Percentiles rank a stretch among this genome's conserved stretches.
These are phyloP conservation scores for Dasyornis broadbenti DNA, from an alignment of 2,113 vertebrate species.

Conservation along the genomic window DNA sequence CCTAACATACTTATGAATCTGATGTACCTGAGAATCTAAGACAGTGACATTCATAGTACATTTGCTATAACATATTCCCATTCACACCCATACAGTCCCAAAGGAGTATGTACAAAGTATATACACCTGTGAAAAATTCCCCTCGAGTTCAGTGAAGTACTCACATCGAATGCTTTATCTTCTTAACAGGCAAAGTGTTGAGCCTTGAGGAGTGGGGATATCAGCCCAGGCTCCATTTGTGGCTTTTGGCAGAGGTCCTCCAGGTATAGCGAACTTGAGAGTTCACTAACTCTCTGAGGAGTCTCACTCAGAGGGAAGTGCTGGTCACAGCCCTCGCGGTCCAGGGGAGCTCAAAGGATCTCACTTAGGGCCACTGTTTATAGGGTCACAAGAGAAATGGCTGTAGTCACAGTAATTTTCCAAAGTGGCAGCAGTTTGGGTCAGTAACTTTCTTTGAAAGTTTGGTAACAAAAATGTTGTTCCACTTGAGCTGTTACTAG, in stretches of 20 bases:
- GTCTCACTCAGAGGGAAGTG: background rate
- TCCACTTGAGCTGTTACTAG: background rate
- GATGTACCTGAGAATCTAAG: background rate
- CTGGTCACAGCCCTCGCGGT: background rate
- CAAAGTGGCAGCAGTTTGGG: fast-evolving
- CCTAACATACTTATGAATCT: background rate
- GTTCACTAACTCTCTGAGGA: background rate
- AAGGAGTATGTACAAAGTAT: background rate
- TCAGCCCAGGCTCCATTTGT: background rate
- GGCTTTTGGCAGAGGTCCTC: background rate
- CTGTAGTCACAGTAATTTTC: background rate
- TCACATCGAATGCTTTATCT: background rate
- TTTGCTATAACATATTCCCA: background rate
- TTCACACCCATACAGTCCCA: background rate
- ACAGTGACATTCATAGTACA: background rate
- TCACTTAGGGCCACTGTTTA: background rate
- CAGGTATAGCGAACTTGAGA: fast-evolving
- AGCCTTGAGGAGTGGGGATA: background rate
- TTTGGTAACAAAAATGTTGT: background rate
- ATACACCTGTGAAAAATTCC: background rate
- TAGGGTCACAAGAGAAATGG: background rate
- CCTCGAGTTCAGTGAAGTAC: background rate
- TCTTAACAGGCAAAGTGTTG: background rate
- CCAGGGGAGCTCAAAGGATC: background rate
- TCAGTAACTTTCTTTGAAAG: background rate